These are phyloP conservation scores for Urechis unicinctus DNA, from an alignment of 2,888 invertebrate genomes.

Conservation along the genomic window DNA sequence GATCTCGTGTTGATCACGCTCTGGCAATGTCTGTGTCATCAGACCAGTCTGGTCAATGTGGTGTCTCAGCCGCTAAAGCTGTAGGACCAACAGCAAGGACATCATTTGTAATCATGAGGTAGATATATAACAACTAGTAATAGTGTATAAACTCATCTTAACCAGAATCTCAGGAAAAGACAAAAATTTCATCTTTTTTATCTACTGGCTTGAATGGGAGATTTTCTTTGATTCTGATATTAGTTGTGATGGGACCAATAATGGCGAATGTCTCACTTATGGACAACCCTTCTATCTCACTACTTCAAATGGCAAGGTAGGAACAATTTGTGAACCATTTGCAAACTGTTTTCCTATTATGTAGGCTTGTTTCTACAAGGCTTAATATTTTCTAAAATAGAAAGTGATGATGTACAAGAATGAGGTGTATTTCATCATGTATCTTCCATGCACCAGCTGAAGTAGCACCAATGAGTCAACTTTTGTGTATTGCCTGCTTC, in stretches of 20 bases:
- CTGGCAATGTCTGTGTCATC: slow-evolving; percentile 25
- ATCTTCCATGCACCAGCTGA: too few species aligned
- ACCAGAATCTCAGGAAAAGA: too few species aligned
- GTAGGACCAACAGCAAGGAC: neutral
- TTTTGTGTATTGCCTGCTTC: too few species aligned
- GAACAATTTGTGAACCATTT: too few species aligned
- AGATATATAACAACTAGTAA: slow-evolving; percentile 8
- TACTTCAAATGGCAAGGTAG: slow-evolving; percentile 29
- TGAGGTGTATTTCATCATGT: too few species aligned
- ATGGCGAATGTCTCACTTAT: slow-evolving; percentile 33
- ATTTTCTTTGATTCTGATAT: slow-evolving; percentile 15
- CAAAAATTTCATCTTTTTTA: neutral
- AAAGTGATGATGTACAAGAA: too few species aligned
- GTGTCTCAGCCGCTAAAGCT: neutral
- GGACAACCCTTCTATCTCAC: slow-evolving; percentile 38
- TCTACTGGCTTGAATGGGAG: neutral
- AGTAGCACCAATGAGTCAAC: too few species aligned
- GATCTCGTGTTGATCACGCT: slow-evolving; percentile 30
- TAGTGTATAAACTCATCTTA: too few species aligned
- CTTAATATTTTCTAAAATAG: too few species aligned
- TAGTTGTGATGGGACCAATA: slow-evolving; percentile 34
- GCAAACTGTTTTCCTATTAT: too few species aligned
- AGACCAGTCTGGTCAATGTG: slow-evolving; percentile 10
- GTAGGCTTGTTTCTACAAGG: too few species aligned
- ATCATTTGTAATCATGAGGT: neutral